Conservation (phyloP, 2,888 invertebrate species). For the Cancer borealis region DNA sequence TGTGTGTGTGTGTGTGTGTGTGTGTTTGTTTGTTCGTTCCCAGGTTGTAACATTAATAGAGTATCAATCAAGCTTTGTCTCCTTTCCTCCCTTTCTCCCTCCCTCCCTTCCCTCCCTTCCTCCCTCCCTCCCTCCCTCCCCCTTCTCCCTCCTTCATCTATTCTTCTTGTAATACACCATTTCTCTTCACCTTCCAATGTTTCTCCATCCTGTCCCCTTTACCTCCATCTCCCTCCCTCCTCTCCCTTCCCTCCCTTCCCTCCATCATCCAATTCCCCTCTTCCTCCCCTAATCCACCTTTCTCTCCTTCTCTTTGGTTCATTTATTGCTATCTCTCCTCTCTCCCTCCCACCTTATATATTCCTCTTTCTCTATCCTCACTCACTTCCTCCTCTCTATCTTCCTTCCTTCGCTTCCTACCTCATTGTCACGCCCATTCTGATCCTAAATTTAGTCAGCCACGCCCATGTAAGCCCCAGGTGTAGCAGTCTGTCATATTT, state of each 20-base stretch:
- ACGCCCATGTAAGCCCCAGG: background rate
- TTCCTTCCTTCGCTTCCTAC: background rate
- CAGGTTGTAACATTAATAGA: background rate
- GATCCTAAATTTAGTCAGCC: background rate
- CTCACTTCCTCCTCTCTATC: background rate
- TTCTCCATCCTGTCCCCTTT: no score
- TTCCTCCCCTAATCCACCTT: background rate
- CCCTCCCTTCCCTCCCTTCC: background rate
- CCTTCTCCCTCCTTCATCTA: background rate
- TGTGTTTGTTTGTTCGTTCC: background rate
- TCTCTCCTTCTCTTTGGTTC: background rate
- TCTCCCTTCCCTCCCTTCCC: background rate
- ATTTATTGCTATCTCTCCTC: background rate
- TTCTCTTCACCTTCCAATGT: no score
- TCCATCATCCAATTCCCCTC: background rate
- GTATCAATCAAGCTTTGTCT: background rate
- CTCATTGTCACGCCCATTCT: background rate
- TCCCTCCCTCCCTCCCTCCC: background rate
- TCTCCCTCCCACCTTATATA: background rate
- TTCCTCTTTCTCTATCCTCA: background rate
- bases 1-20: constrained; percentile 29
- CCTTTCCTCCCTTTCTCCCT: background rate
- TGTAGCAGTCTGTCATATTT: background rate
- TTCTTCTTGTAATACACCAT: background rate
- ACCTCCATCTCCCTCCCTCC: background rate